Conservation (phyloP, 2,113 vertebrate species). For the Regulus satrapa region DNA sequence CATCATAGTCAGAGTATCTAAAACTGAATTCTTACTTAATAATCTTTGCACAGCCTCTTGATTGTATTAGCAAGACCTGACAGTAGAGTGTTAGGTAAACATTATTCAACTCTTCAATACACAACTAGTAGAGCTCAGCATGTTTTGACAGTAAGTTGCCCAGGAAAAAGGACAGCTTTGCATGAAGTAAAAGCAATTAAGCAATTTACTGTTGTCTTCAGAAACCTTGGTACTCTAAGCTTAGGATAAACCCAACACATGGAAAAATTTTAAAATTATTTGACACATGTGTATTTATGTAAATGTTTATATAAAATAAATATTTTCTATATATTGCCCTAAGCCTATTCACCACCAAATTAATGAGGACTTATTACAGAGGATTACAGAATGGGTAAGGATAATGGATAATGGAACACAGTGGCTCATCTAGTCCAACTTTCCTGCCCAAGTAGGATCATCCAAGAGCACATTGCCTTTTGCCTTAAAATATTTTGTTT, state of each 20-base stretch:
- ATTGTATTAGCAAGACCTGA: background rate
- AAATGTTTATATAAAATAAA: background rate
- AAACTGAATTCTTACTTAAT: background rate
- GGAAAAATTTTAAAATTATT: background rate
- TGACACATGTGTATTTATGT: background rate
- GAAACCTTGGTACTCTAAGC: background rate
- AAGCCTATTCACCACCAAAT: background rate
- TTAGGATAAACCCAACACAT: background rate
- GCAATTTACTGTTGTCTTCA: background rate
- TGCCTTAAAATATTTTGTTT: background rate
- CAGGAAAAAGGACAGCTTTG: background rate
- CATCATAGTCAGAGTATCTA: background rate
- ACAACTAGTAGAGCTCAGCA: background rate
- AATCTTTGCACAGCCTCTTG: background rate
- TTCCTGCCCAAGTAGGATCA: background rate
- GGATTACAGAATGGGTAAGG: background rate
- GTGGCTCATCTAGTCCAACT: background rate
- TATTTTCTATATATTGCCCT: background rate
- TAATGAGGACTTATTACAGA: background rate
- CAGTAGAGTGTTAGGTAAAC: background rate
- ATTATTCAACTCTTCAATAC: background rate
- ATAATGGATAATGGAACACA: background rate
- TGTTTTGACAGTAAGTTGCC: background rate
- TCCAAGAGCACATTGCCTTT: background rate
- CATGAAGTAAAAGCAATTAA: background rate